Evolutionary conservation across 2,888 invertebrate species (phyloP), one percentile per base, ranked within the genome.

Genomic region (Drosophila leonis): DNA sequence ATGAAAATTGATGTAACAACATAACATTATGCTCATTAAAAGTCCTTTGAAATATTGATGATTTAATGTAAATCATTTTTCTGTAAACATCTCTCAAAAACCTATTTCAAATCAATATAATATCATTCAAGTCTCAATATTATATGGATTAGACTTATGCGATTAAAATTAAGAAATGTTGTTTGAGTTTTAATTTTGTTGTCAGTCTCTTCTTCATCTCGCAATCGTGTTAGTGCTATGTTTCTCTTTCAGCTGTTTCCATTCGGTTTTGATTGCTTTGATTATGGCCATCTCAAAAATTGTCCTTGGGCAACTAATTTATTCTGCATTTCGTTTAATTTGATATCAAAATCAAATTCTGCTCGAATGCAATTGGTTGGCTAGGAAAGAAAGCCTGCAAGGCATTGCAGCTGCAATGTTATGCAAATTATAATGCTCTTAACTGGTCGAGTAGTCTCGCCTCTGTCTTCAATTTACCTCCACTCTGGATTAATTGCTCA

Each of bases 351-450:
- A 15, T 33, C 13, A 1, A 27, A 60, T 52, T 6, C 12, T 1
- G 18, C 44, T 33, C 15, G 24, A 18, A 18, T 65, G 24, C 37
- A 20, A 33, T 20, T 54, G 31, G 31, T 0, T 46, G 37, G 7
- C 18, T 27, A 10, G 4, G 29, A 55, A 24, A 29, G 9, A 48
- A 61, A 37, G 12, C 12, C 46, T 39, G 29, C n/a, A 27, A 52
- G 54, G n/a, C 35, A n/a, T 37, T 54, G 35, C 33, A 55, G 37
- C 29, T 44, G 20, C n/a, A 27, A 33, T 33, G 7, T 51, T 59
- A 70, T 80, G 78, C 60, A 81, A 72, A 72, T 71, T 65, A 67
- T 71, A 76, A 83, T 76, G 52, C 65, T 80, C 73, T 73, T 76
- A 76, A 18, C 37, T 5, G 37, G 6, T n/a, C n/a, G 2, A 31